These are phyloP conservation scores for Smutsia temminckii DNA, from an alignment of 2,797 vertebrate genomes.

Conservation along the genomic window DNA sequence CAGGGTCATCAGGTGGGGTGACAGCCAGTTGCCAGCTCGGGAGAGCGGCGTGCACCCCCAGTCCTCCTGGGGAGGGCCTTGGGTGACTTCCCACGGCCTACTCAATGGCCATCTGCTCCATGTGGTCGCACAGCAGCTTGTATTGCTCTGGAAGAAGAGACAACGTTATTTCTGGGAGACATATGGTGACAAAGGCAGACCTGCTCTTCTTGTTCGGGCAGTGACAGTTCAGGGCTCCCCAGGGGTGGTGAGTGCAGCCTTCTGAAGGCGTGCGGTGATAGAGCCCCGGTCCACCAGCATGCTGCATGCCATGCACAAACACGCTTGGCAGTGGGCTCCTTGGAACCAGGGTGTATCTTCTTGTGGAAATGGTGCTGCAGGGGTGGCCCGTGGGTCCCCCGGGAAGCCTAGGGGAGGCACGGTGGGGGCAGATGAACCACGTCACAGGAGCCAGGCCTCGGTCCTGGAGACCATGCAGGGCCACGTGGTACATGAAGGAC, in stretches of 20 bases:
- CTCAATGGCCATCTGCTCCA: slow-evolving; percentile 94
- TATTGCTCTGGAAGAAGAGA: slow-evolving; percentile 91
- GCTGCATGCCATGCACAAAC: rapidly evolving
- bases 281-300: rapidly evolving
- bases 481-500: rapidly evolving
- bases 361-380: rapidly evolving
- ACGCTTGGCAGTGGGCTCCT: background rate
- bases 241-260: rapidly evolving
- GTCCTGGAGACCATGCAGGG: background rate
- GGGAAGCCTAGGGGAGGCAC: background rate
- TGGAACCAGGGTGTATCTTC: background rate
- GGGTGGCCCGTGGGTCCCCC: background rate
- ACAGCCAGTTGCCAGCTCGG: slow-evolving; percentile 60
- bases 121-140: slow-evolving; percentile 96
- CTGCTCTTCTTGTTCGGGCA: background rate
- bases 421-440: rapidly evolving
- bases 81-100: slow-evolving; percentile 69
- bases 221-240: rapidly evolving
- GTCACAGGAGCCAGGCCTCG: background rate
- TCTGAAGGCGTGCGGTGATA: background rate
- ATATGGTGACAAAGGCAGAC: rapidly evolving
- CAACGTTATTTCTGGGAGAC: rapidly evolving
- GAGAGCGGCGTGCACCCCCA: background rate
- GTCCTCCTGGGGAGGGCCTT: rapidly evolving
- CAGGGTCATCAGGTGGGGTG: slow-evolving; percentile 78